Conservation (phyloP, 2,888 invertebrate species). For the Drosophila flavopinicola region DNA sequence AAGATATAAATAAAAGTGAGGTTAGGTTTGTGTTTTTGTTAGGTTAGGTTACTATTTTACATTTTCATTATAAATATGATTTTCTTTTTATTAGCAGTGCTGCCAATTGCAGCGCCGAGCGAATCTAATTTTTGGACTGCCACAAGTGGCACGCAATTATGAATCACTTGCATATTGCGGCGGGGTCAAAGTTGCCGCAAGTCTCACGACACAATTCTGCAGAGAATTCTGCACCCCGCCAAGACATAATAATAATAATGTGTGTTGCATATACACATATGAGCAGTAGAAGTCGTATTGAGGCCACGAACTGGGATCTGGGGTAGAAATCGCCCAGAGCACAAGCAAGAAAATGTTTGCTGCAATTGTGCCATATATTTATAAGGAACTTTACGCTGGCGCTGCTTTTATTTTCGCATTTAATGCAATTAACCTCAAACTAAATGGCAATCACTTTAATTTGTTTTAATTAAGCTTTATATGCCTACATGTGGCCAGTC, state of each 20-base stretch:
- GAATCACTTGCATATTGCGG: slow-evolving; percentile 62
- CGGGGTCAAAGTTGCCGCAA: slow-evolving; percentile 73
- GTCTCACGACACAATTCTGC: slow-evolving; percentile 75
- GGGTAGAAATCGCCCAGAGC: slow-evolving; percentile 21
- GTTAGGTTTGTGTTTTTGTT: background rate
- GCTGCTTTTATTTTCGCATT: slow-evolving; percentile 75
- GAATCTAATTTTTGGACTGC: slow-evolving; percentile 15
- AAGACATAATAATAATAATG: slow-evolving; percentile 4
- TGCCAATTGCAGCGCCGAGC: slow-evolving; percentile 7
- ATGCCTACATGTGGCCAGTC: slow-evolving; percentile 66
- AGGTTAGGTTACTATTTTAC: background rate
- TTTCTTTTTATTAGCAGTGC: background rate
- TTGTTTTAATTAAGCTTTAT: slow-evolving; percentile 83
- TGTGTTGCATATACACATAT: slow-evolving; percentile 6
- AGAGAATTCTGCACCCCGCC: slow-evolving; percentile 1
- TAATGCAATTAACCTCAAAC: slow-evolving; percentile 84
- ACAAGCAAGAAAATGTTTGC: slow-evolving; percentile 2
- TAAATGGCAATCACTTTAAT: slow-evolving; percentile 84
- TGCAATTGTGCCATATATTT: slow-evolving; percentile 35
- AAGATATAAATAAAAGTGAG: background rate
- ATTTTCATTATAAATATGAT: too few relatives aligned
- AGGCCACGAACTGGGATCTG: slow-evolving; percentile 4
- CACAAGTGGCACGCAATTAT: slow-evolving; percentile 38
- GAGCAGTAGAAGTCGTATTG: slow-evolving; percentile 13
- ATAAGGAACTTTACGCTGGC: slow-evolving; percentile 43